Percentiles rank a stretch among this genome's conserved stretches.
phyloP scores from a whole-genome alignment of 2,888 invertebrate genomes.

The Amorpha juglandis region DNA sequence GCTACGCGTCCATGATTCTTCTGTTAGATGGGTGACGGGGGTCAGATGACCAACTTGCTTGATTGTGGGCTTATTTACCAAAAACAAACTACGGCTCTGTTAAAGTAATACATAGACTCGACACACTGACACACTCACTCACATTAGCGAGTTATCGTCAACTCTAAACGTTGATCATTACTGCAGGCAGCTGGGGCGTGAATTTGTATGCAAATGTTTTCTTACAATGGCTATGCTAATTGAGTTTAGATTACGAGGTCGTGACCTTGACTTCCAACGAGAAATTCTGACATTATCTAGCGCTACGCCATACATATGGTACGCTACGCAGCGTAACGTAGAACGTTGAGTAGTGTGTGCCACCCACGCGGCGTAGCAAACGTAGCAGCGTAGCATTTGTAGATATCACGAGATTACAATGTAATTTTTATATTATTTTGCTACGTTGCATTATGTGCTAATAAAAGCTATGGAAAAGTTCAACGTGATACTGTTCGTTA shows the following conservation, averaged over 20 bases:
- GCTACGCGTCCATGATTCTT: too few relatives aligned
- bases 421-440: not conserved
- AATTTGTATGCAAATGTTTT: slow-evolving; percentile 20
- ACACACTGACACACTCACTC: slow-evolving; percentile 17
- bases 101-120: not conserved
- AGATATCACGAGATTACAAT: not conserved
- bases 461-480: not conserved
- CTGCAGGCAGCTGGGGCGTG: slow-evolving; percentile 4
- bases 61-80: too few relatives aligned
- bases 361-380: not conserved
- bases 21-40: too few relatives aligned
- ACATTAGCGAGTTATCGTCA: slow-evolving; percentile 20
- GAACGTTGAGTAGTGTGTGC: not conserved
- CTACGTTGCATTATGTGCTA: not conserved
- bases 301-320: not conserved
- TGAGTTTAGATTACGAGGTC: slow-evolving; percentile 7
- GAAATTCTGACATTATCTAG: not conserved
- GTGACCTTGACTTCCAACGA: not conserved
- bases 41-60: too few relatives aligned
- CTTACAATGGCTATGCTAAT: slow-evolving; percentile 16
- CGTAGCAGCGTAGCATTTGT: slow-evolving; percentile 13
- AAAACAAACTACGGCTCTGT: not conserved
- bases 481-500: too few relatives aligned
- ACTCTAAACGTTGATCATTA: slow-evolving; percentile 12
- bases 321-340: slow-evolving; percentile 1